Conservation (phyloP, 2,888 invertebrate species). For the Aleiodes alternator region DNA sequence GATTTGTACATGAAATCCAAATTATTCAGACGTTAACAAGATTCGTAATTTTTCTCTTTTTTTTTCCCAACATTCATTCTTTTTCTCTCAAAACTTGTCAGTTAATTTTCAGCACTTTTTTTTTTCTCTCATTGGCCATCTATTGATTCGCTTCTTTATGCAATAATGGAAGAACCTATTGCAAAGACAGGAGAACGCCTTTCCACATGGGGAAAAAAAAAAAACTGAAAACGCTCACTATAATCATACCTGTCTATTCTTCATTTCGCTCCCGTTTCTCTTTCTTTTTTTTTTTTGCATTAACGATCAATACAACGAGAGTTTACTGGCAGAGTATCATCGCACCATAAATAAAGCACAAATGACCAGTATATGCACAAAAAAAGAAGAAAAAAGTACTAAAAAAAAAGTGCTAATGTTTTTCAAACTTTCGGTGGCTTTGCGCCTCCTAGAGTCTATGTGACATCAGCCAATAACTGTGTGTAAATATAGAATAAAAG, state of each 20-base stretch:
- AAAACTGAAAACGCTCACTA: not conserved
- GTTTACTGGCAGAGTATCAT: slow-evolving; percentile 10
- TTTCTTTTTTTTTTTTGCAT: not conserved
- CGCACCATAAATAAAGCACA: slow-evolving; percentile 17
- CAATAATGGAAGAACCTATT: not conserved
- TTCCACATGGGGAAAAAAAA: not conserved
- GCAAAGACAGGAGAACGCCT: not conserved
- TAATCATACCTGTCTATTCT: slow-evolving; percentile 8
- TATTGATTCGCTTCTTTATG: not conserved
- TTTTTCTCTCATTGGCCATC: slow-evolving; percentile 4
- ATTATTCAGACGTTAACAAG: slow-evolving; percentile 30
- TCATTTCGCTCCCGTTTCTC: not conserved
- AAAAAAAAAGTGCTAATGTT: slow-evolving; percentile 9
- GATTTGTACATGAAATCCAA: slow-evolving; percentile 12
- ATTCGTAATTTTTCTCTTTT: not conserved
- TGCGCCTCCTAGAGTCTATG: not conserved
- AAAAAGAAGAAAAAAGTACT: not conserved
- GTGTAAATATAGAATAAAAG: not conserved
- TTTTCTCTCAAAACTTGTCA: not conserved
- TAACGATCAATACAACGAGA: slow-evolving; percentile 25
- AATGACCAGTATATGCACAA: not conserved
- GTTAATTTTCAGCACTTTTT: not conserved
- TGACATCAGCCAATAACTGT: not conserved
- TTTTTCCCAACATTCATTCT: not conserved
- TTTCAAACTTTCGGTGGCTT: not conserved